phyloP scores from a whole-genome alignment of 2,888 invertebrate species.

The Hecatera dysodea region DNA sequence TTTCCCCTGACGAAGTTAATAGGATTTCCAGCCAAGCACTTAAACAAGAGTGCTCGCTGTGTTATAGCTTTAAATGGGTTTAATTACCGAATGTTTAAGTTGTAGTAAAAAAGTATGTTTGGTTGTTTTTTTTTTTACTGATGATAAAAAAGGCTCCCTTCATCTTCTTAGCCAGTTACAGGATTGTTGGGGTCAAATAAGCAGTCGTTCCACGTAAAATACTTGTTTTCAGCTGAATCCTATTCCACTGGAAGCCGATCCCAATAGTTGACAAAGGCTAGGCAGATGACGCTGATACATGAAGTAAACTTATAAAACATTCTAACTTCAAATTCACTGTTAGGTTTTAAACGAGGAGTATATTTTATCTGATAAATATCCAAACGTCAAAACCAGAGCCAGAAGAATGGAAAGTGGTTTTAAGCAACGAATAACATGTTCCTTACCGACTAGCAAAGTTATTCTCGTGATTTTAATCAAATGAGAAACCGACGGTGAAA shows the following conservation, averaged over 20 bases:
- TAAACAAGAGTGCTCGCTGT: slow-evolving; percentile 12
- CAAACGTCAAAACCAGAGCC: not conserved
- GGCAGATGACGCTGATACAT: too few species aligned
- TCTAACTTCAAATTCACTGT: too few species aligned
- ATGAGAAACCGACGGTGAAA: not conserved
- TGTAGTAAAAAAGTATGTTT: too few species aligned
- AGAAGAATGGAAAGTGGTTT: slow-evolving; percentile 2
- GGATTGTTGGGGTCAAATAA: too few species aligned
- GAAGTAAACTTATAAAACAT: too few species aligned
- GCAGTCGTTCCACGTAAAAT: too few species aligned
- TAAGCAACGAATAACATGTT: not conserved
- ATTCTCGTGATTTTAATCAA: slow-evolving; percentile 11
- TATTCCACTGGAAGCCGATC: too few species aligned
- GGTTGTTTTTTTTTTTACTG: too few species aligned
- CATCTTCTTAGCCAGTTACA: too few species aligned
- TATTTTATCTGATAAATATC: slow-evolving; percentile 14
- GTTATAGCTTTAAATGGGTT: not conserved
- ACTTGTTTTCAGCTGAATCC: too few species aligned
- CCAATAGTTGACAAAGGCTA: too few species aligned
- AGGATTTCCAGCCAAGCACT: slow-evolving; percentile 39
- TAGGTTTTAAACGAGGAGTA: not conserved
- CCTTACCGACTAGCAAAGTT: not conserved
- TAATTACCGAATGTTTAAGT: slow-evolving; percentile 4
- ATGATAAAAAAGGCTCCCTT: too few species aligned
- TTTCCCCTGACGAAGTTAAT: slow-evolving; percentile 40